Percentiles rank a stretch among this genome's conserved stretches.
phyloP scores from a whole-genome alignment of 2,113 vertebrate species.

The Oncorhynchus masou region DNA sequence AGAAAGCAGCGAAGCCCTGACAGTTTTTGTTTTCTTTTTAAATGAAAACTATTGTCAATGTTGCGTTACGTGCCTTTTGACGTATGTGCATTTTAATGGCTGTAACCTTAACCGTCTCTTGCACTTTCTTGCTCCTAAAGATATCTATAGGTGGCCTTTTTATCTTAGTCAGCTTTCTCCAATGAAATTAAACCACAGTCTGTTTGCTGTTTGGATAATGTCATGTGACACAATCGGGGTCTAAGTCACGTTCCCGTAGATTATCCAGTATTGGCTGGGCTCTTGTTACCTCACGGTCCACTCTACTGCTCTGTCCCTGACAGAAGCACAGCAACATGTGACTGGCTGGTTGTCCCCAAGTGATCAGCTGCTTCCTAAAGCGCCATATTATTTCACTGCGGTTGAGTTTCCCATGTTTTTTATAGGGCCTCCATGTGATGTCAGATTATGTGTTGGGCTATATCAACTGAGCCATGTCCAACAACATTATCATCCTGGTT shows the following conservation, averaged over 20 bases:
- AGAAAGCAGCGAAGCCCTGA: not conserved
- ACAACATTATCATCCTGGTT: not conserved
- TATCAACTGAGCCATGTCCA: not conserved
- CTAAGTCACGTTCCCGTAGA: slow-evolving; percentile 10
- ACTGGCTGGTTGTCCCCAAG: not conserved
- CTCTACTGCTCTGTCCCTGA: not conserved
- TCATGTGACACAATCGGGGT: not conserved
- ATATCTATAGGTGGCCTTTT: not conserved
- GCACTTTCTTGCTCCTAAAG: not conserved
- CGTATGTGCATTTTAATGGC: not conserved
- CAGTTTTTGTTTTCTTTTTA: no score
- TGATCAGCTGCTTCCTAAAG: slow-evolving; percentile 13
- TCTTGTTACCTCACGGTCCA: not conserved
- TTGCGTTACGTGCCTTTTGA: not conserved
- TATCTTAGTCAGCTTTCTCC: not conserved
- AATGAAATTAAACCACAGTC: not conserved
- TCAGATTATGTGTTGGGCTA: not conserved
- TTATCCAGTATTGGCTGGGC: not conserved
- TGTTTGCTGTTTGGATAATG: slow-evolving; percentile 1
- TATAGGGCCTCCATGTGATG: no score
- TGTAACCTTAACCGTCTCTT: not conserved
- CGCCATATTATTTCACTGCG: no score
- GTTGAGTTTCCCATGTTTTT: no score
- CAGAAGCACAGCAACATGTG: slow-evolving; percentile 15
- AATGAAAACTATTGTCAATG: no score